A percentile compares a stretch with the other conserved stretches of the same genome.
These are phyloP conservation scores for Phania funesta DNA, from an alignment of 2,888 invertebrate genomes.

Conservation along the genomic window DNA sequence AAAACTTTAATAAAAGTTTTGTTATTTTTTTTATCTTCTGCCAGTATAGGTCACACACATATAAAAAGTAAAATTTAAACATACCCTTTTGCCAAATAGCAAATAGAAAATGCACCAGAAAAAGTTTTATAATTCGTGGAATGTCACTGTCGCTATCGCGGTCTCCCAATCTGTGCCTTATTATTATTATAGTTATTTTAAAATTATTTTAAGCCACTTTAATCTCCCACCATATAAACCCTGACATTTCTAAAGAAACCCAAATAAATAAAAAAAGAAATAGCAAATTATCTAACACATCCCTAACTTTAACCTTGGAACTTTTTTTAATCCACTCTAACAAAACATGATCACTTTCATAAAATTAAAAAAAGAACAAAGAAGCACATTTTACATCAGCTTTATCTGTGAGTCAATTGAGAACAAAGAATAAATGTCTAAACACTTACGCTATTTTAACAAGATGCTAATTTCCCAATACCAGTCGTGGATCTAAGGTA, in stretches of 20 bases:
- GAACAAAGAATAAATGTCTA: background rate
- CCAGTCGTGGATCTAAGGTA: no score
- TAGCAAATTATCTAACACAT: conserved; percentile 35
- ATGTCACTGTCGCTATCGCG: conserved; percentile 81
- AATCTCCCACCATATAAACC: conserved; percentile 54
- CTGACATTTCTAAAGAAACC: conserved; percentile 46
- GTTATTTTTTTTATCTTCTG: conserved; percentile 39
- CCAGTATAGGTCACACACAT: conserved; percentile 44
- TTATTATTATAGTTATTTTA: conserved; percentile 61
- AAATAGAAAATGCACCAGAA: conserved; percentile 50
- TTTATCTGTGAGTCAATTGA: background rate
- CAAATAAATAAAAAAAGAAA: conserved; percentile 21
- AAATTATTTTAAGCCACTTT: conserved; percentile 28
- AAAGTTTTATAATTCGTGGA: conserved; percentile 77
- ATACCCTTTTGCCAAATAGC: conserved; percentile 21
- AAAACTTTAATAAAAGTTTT: conserved; percentile 50
- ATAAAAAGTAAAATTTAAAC: conserved; percentile 17
- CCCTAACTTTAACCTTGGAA: conserved; percentile 16
- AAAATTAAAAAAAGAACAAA: no score
- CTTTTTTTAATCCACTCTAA: conserved; percentile 21
- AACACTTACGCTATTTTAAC: conserved; percentile 18
- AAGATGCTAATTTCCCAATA: no score
- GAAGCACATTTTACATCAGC: background rate
- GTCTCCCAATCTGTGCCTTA: conserved; percentile 81
- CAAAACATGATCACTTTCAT: conserved; percentile 43